A percentile compares a stretch with the other conserved stretches of the same genome.
phyloP scores from a whole-genome alignment of 2,113 vertebrate genomes.

The Catharus minimus region DNA sequence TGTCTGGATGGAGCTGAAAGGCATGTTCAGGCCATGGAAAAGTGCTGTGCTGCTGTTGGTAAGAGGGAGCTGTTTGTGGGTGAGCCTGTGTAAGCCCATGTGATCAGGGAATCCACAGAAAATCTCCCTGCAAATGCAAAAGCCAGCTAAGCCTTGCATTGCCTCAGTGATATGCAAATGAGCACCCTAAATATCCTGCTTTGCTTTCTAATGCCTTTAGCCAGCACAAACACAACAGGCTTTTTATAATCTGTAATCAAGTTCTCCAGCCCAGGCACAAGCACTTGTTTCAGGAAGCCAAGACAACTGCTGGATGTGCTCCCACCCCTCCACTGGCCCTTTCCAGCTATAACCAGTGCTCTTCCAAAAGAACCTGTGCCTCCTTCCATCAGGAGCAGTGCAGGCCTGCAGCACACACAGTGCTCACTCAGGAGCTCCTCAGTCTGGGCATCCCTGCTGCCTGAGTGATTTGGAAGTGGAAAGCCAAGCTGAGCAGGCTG shows the following conservation, averaged over 20 bases:
- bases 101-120: conserved; percentile 28
- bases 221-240: conserved; percentile 38
- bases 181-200: conserved; percentile 56
- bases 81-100: conserved; percentile 12
- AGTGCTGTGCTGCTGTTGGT: conserved; percentile 1
- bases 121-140: conserved; percentile 36
- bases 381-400: background rate
- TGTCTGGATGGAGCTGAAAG: conserved; percentile 36
- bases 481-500: conserved; percentile 25
- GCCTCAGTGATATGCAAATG: conserved; percentile 46
- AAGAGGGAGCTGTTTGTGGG: background rate
- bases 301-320: background rate
- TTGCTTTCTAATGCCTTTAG: conserved; percentile 48
- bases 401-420: background rate
- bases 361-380: background rate
- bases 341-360: background rate
- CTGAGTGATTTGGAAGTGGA: conserved; percentile 15
- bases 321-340: background rate
- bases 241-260: conserved; percentile 31
- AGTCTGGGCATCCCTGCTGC: background rate
- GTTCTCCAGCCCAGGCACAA: background rate
- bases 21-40: conserved; percentile 20
- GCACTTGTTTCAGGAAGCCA: background rate
- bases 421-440: background rate
- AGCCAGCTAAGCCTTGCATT: conserved; percentile 37